Evolutionary conservation across 2,113 vertebrate genomes (phyloP).

Genomic region (Hippopotamus amphibius): DNA sequence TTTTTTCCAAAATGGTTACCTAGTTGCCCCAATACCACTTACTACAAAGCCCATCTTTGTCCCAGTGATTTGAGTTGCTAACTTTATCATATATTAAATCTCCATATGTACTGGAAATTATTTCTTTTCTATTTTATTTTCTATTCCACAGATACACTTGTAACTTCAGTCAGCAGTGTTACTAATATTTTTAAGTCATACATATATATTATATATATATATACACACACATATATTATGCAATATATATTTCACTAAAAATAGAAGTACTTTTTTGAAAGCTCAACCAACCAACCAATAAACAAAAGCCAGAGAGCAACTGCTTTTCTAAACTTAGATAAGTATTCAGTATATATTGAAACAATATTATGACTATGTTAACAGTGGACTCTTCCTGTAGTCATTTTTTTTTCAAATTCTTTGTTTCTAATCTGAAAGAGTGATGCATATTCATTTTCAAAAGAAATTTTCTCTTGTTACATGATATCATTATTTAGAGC

Average conservation of each 20-base stretch:
- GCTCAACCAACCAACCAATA: background rate
- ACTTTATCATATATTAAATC: background rate
- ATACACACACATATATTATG: no score
- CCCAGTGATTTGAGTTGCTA: background rate
- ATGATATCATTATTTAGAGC: background rate
- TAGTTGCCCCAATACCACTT: background rate
- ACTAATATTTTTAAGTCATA: background rate
- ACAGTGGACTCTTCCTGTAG: background rate
- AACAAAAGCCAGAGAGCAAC: background rate
- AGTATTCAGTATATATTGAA: background rate
- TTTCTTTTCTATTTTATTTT: background rate
- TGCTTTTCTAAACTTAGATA: background rate
- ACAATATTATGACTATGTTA: background rate
- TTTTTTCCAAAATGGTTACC: background rate
- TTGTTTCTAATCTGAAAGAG: background rate
- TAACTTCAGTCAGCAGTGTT: background rate
- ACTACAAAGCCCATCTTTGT: background rate
- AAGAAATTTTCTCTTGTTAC: background rate
- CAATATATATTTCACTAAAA: background rate
- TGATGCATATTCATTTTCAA: background rate
- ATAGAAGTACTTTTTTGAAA: slow-evolving; percentile 32
- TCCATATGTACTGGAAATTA: background rate
- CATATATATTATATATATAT: background rate
- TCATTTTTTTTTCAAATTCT: background rate
- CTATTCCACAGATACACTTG: background rate